Base-by-base conservation (phyloP, 2,797 vertebrate genomes). In the Cuculus canorus region DNA sequence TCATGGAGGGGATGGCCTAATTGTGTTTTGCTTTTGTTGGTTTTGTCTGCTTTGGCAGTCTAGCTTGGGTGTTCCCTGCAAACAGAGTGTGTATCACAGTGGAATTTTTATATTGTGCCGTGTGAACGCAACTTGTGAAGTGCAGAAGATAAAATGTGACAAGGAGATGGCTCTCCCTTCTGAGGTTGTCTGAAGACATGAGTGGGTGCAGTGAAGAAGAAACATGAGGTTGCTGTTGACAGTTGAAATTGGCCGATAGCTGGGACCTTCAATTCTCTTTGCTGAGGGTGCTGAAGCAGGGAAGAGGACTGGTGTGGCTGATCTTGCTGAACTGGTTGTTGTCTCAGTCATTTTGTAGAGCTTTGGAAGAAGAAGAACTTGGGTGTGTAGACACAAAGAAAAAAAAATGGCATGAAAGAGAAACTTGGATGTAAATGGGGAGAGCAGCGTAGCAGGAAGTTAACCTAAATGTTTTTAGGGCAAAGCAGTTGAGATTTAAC, bases 171-270 rank as follows among this genome's bases (percentile, higher is more conserved):
- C 83, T 68, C 75, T 76, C 53, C 56, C 86, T 60, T 65, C 75
- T 30, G 90, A 93, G 63, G 79, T 25, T 61, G 61, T 83, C 87
- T 91, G 83, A 6, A 93, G 93, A 43, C 1, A 0, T 19, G 92
- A 96, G 95, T 86, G 92, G 92, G 91, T 81, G 84, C 84, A 63
- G 87, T 3, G 47, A 78, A 33, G 89, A 52, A 48, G 87, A 72
- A 93, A 63, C 69, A 65, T 5, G 89, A 93, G 82, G 85, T 70
- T 93, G 87, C 72, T 93, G 79, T 35, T 95, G 93, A 35, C 85
- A 75, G 57, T 75, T 69, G 70, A 27, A 63, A 54, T 37, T 69
- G 22, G 7, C 13, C 1, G 22, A 9, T 70, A 56, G 56, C 77
- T 39, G 47, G 45, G 80, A 68, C 32, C 37, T 53, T 35, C 61